Evolutionary conservation across 2,888 invertebrate genomes (phyloP).

Genomic region (Orthonychiurus folsomi): DNA sequence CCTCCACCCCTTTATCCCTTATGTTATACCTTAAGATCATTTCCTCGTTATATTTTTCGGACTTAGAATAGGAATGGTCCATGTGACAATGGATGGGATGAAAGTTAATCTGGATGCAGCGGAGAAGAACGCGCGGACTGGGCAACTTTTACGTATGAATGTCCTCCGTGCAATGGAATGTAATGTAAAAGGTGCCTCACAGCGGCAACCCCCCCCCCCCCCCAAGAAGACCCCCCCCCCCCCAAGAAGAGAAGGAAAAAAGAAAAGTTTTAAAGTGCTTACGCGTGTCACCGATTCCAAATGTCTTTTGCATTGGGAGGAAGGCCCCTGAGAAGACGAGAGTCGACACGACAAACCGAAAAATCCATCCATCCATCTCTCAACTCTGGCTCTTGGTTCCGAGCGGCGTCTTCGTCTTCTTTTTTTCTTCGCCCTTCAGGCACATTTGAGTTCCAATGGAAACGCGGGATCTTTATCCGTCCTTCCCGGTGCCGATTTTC

Average conservation of each 20-base stretch:
- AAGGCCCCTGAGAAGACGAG: constrained; percentile 30
- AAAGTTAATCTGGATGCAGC: too few relatives aligned
- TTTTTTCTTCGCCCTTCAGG: constrained; percentile 22
- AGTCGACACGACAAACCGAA: constrained; percentile 18
- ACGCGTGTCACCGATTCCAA: constrained; percentile 39
- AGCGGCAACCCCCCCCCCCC: background rate
- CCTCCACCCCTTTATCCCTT: too few relatives aligned
- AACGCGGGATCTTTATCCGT: constrained; percentile 25
- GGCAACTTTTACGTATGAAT: too few relatives aligned
- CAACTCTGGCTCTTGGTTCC: constrained; percentile 20
- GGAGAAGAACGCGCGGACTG: too few relatives aligned
- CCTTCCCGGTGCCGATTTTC: constrained; percentile 22
- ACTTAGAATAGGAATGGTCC: too few relatives aligned
- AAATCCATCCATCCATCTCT: constrained; percentile 37
- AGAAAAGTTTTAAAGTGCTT: constrained; percentile 37
- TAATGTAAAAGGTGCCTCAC: background rate
- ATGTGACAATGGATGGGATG: too few relatives aligned
- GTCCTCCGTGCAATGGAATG: background rate
- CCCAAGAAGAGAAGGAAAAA: background rate
- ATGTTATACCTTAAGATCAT: too few relatives aligned
- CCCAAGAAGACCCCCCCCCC: too few relatives aligned
- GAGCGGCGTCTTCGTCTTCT: background rate
- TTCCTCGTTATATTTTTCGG: too few relatives aligned
- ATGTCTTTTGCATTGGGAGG: constrained; percentile 25
- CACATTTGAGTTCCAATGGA: constrained; percentile 23